phyloP scores from a whole-genome alignment of 2,113 vertebrate genomes.

The Ophiodon elongatus region DNA sequence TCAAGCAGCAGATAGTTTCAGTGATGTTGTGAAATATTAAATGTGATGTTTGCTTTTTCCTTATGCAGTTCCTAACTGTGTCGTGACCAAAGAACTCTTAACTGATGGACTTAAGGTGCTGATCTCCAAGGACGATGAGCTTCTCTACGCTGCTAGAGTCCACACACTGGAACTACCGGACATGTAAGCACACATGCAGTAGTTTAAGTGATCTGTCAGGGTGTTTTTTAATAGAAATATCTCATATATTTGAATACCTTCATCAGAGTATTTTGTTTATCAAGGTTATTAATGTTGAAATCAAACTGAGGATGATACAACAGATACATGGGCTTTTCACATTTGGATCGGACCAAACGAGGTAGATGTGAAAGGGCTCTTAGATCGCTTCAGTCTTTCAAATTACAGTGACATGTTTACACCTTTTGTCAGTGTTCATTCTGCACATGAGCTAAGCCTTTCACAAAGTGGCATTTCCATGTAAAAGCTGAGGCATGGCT shows the following conservation, averaged over 20 bases:
- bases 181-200: conserved; percentile 85
- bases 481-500: background rate
- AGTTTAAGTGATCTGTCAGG: background rate
- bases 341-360: background rate
- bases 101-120: conserved; percentile 93
- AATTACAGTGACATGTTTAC: background rate
- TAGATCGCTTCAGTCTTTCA: background rate
- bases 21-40: background rate
- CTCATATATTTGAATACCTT: background rate
- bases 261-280: background rate
- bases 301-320: background rate
- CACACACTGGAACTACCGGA: conserved; percentile 91
- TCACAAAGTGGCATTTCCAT: background rate
- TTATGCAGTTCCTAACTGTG: conserved; percentile 83
- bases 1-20: background rate
- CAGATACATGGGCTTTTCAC: background rate
- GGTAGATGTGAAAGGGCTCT: background rate
- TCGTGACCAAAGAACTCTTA: conserved; percentile 91
- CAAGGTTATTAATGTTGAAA: background rate
- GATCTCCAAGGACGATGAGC: conserved; percentile 94
- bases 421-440: background rate
- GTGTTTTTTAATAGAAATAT: background rate
- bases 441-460: background rate
- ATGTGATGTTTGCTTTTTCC: conserved; percentile 25
- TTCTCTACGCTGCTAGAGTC: conserved; percentile 93